Conservation (phyloP, 2,888 invertebrate species). For the Antheraea yamamai region DNA sequence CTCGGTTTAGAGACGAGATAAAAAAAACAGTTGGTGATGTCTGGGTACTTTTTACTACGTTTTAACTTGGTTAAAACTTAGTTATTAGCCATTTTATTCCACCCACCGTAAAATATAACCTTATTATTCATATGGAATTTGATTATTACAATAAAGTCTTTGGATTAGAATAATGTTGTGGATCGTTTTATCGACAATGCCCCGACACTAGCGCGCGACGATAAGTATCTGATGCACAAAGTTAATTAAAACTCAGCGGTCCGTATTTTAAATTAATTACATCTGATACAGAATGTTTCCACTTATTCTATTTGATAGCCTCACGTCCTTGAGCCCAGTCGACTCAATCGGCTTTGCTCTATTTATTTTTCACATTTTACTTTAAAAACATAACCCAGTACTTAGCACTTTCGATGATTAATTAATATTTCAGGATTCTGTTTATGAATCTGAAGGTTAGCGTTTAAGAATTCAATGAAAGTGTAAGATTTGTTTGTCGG, state of each 20-base stretch:
- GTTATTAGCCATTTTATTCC: too few species aligned
- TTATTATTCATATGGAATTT: too few species aligned
- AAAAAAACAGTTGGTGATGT: too few species aligned
- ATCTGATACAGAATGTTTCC: conserved; percentile 25
- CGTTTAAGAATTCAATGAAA: background rate
- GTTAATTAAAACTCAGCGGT: conserved; percentile 60
- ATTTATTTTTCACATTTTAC: background rate
- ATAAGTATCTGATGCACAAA: conserved; percentile 60
- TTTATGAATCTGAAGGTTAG: background rate
- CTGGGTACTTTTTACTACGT: too few species aligned
- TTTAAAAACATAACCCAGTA: too few species aligned
- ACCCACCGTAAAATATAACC: too few species aligned
- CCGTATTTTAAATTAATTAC: conserved; percentile 59
- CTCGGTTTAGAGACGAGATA: too few species aligned
- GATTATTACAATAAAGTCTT: too few species aligned
- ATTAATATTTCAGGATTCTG: background rate
- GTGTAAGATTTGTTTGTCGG: too few species aligned
- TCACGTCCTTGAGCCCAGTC: background rate
- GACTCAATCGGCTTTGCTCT: background rate
- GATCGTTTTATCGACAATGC: conserved; percentile 26
- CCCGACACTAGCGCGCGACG: conserved; percentile 41
- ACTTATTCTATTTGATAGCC: conserved; percentile 15
- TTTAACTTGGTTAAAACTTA: too few species aligned
- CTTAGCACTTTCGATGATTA: too few species aligned
- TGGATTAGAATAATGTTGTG: background rate